Evolutionary conservation across 2,797 vertebrate genomes (phyloP), one percentile per base, ranked within the genome.

Genomic region (Sebastes oblongus): DNA sequence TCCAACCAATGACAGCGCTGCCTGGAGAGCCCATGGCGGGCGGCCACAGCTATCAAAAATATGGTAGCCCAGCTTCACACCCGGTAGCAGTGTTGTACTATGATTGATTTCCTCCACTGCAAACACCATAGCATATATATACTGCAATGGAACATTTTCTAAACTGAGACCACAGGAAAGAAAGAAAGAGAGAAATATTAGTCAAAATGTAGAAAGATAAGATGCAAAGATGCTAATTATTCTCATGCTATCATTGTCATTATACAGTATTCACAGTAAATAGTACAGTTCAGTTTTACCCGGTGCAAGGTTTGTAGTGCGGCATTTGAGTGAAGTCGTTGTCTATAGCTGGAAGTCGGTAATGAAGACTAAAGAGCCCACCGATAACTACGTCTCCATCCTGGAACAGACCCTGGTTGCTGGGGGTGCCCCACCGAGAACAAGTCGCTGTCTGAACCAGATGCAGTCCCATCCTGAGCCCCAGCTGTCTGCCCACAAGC

Each of bases 301-400:
- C 81, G 5, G 83, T 88, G 66, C 96, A 96, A 22, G 91, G 62
- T 29, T 78, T 78, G 64, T 92, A 75, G 42, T 82, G 9, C 0
- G 93, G 91, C 30, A 59, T 76, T 46, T 68, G 56, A 36, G 77
- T 92, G 71, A 94, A 96, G 67, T 85, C 79, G 4, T 87, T 52
- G n/a, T 92, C 84, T 59, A 73, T 75, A 32, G 36, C 62, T 55
- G 90, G 82, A 58, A 92, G 88, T 10, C 79, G 64, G 64, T 89
- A 89, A 77, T 90, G 86, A 56, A 96, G 22, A 75, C 69, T 94
- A 72, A 96, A 94, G 54, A 96, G 93, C 11, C 94, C 94, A 9
- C 96, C 95, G 1, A 96, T 88, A 42, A 96, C 46, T 29, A 96
- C 72, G 58, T 96, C 95, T 32, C 95, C 96, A 71, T 94, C 90